These are phyloP conservation scores for Addax nasomaculatus DNA, from an alignment of 2,113 vertebrate species.

Conservation along the genomic window DNA sequence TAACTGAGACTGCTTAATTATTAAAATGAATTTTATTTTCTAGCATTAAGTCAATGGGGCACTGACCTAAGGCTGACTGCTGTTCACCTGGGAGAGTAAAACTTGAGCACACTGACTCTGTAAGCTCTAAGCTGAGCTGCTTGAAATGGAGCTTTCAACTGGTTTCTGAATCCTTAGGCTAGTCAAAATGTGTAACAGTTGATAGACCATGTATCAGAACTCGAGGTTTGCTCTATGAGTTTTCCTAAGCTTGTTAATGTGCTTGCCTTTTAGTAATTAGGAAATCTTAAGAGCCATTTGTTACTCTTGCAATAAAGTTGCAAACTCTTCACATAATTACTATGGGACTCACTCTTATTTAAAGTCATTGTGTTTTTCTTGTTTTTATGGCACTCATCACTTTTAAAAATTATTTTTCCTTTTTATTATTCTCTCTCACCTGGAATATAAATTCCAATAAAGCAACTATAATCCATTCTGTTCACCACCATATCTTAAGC, in stretches of 20 bases:
- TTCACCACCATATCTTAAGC: neutral
- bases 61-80: neutral
- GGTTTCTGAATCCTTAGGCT: neutral
- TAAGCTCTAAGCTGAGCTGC: fast-evolving
- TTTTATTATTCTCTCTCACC: neutral
- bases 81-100: neutral
- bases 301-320: neutral
- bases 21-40: neutral
- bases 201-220: neutral
- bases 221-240: neutral
- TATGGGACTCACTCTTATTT: neutral
- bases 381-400: neutral
- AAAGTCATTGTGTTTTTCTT: neutral
- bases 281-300: neutral
- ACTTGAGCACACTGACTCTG: neutral
- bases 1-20: neutral
- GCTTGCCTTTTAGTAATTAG: neutral
- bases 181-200: neutral
- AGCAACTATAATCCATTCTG: neutral
- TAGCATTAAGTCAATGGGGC: neutral
- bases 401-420: neutral
- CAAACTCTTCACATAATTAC: neutral
- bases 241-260: neutral
- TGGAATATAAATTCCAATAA: neutral
- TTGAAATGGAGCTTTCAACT: neutral